phyloP scores from a whole-genome alignment of 2,113 vertebrate species.

The Alosa alosa region DNA sequence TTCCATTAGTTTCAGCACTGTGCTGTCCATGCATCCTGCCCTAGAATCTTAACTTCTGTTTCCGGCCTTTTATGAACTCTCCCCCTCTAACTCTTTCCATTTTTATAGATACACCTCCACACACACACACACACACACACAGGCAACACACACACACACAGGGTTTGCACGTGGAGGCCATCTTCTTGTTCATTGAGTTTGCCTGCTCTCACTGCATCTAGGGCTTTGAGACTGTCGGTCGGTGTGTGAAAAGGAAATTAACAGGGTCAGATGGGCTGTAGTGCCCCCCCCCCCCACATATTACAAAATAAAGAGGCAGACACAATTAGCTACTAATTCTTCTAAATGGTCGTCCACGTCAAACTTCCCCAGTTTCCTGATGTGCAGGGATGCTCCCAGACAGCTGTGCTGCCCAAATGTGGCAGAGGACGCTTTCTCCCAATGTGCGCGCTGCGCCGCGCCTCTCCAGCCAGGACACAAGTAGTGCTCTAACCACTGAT shows the following conservation, averaged over 20 bases:
- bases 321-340: background rate
- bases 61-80: slow-evolving; percentile 14
- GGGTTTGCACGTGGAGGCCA: slow-evolving; percentile 35
- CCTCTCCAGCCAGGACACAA: background rate
- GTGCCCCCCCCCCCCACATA: background rate
- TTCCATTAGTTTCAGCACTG: background rate
- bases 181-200: slow-evolving; percentile 13
- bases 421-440: background rate
- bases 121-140: background rate
- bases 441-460: background rate
- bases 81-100: slow-evolving; percentile 2
- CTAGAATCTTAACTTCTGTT: slow-evolving; percentile 13
- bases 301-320: background rate
- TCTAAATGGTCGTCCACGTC: background rate
- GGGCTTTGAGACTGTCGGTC: background rate
- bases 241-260: slow-evolving; percentile 7
- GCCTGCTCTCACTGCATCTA: background rate
- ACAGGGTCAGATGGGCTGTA: slow-evolving; percentile 7
- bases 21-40: slow-evolving; percentile 2
- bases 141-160: background rate
- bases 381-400: background rate
- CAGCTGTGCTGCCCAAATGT: background rate
- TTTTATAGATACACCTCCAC: background rate
- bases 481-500: slow-evolving; percentile 36
- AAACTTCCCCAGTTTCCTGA: background rate